Percentiles rank a stretch among this genome's conserved stretches.
Conservation (phyloP, 53 echinoderm and acorn worm genomes). For the Luidia sarsii region DNA sequence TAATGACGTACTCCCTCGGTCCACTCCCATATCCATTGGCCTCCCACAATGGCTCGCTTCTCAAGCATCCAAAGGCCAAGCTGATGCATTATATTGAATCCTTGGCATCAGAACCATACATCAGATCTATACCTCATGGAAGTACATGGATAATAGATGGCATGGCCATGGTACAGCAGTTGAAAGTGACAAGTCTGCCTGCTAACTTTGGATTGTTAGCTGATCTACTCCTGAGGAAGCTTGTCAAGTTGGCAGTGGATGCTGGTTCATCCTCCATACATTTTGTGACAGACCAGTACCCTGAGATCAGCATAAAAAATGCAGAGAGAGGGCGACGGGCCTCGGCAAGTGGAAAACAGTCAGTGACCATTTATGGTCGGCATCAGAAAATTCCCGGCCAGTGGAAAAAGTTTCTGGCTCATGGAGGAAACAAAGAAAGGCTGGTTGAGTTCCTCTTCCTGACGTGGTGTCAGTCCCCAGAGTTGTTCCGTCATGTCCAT, state of each 20-base stretch:
- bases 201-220: slow-evolving; percentile 16
- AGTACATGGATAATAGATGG: slow-evolving; percentile 67
- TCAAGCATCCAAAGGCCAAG: slow-evolving; percentile 57
- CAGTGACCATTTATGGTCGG: background rate
- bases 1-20: slow-evolving; percentile 55
- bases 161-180: slow-evolving; percentile 62
- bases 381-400: slow-evolving; percentile 8
- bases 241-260: slow-evolving; percentile 8
- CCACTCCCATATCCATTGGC: slow-evolving; percentile 49
- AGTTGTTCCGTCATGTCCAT: slow-evolving; percentile 6
- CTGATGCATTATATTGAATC: slow-evolving; percentile 49
- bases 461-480: slow-evolving; percentile 18
- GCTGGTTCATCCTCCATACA: slow-evolving; percentile 18
- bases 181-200: slow-evolving; percentile 9
- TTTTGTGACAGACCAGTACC: slow-evolving; percentile 70
- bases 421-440: slow-evolving; percentile 38
- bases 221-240: slow-evolving; percentile 9
- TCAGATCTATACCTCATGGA: background rate
- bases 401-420: slow-evolving; percentile 61
- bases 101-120: background rate
- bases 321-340: slow-evolving; percentile 52
- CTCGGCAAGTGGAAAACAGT: slow-evolving; percentile 1
- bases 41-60: slow-evolving; percentile 34
- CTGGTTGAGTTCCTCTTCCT: slow-evolving; percentile 39
- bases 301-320: slow-evolving; percentile 54